phyloP scores from a whole-genome alignment of 2,888 invertebrate genomes.

The Drymonia ruficornis region DNA sequence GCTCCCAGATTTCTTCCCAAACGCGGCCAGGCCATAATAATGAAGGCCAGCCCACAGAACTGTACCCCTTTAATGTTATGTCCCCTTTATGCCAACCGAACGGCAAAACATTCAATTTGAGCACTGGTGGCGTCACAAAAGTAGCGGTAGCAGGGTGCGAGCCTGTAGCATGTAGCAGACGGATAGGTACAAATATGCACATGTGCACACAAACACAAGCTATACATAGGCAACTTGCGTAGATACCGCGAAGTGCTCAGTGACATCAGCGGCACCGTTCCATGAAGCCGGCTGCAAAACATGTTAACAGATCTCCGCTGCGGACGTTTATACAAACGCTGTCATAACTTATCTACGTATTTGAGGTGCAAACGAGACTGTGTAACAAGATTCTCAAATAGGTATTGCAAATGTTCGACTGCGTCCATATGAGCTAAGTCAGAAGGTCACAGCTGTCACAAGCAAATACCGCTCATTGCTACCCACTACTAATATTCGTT shows the following conservation, averaged over 20 bases:
- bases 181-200: slow-evolving; percentile 19
- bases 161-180: no score
- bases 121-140: no score
- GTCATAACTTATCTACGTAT: neutral
- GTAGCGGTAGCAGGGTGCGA: no score
- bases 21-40: no score
- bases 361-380: slow-evolving; percentile 16
- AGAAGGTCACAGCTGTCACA: slow-evolving; percentile 34
- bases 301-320: slow-evolving; percentile 13
- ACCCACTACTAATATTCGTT: slow-evolving; percentile 21
- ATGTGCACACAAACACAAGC: slow-evolving; percentile 10
- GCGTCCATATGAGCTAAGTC: slow-evolving; percentile 20
- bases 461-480: slow-evolving; percentile 26
- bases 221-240: slow-evolving; percentile 28
- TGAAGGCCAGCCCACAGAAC: no score
- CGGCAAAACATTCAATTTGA: slow-evolving; percentile 20
- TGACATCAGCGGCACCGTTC: slow-evolving; percentile 53
- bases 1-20: no score
- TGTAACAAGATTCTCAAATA: slow-evolving; percentile 17
- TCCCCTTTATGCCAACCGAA: slow-evolving; percentile 37
- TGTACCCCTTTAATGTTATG: no score
- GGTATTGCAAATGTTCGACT: slow-evolving; percentile 21
- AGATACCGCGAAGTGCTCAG: slow-evolving; percentile 39
- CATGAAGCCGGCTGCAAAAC: slow-evolving; percentile 28
- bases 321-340: slow-evolving; percentile 14